Conservation (phyloP, 30 jellyfish, hydroid and myxozoan genomes). For the Calvadosia cruxmelitensis region DNA sequence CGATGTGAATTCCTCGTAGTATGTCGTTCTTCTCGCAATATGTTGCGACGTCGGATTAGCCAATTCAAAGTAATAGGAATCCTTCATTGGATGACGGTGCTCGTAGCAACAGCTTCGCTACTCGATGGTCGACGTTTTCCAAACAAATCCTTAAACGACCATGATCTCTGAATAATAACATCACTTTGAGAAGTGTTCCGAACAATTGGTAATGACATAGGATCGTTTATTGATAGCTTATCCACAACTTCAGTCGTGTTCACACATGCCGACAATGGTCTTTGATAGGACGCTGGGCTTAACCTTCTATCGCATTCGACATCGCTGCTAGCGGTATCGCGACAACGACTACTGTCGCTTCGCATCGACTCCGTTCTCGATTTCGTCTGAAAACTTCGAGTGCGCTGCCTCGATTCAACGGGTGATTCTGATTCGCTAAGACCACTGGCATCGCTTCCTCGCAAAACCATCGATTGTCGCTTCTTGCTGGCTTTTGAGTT, state of each 20-base stretch:
- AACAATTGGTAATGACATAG: background rate
- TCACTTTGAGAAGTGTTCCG: background rate
- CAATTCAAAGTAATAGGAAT: too few relatives aligned
- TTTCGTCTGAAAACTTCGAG: background rate
- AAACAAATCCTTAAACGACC: slow-evolving; percentile 45
- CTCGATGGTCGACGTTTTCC: slow-evolving; percentile 7
- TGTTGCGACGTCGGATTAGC: too few relatives aligned
- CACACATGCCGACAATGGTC: background rate
- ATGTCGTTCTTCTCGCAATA: too few relatives aligned
- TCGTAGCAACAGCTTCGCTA: background rate
- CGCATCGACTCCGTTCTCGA: background rate
- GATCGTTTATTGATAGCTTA: background rate
- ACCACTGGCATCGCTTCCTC: background rate
- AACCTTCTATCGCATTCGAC: background rate
- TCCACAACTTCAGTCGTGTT: background rate
- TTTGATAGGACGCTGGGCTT: too few relatives aligned
- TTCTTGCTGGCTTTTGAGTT: background rate
- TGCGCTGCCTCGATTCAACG: background rate
- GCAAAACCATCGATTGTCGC: background rate
- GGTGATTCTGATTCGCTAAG: background rate
- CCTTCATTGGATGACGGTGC: too few relatives aligned
- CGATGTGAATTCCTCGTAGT: too few relatives aligned
- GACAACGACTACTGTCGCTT: too few relatives aligned
- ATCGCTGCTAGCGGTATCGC: background rate
- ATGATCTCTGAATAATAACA: slow-evolving; percentile 33